Conservation (phyloP, 1,140 invertebrate species). For the Phortica variegata region DNA sequence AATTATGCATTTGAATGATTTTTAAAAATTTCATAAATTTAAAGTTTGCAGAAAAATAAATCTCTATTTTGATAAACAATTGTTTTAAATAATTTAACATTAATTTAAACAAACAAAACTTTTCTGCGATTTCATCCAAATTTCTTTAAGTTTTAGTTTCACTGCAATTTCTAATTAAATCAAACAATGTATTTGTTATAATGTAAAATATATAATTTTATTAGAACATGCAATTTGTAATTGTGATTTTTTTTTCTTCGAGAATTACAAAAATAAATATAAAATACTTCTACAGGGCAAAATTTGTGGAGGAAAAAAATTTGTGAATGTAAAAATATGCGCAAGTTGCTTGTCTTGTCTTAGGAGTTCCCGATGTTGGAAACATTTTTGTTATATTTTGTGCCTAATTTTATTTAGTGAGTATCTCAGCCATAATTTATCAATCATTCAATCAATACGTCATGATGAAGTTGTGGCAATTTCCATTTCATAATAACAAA, state of each 20-base stretch:
- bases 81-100: not conserved
- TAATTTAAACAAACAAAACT: not conserved
- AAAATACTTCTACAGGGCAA: slow-evolving; percentile 48
- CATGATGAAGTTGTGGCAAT: too few species aligned
- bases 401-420: slow-evolving; percentile 1
- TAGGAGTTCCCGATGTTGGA: slow-evolving; percentile 16
- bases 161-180: not conserved
- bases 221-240: slow-evolving; percentile 40
- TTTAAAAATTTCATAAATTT: not conserved
- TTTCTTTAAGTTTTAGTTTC: not conserved
- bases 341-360: slow-evolving; percentile 27
- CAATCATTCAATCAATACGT: too few species aligned
- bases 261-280: slow-evolving; percentile 53
- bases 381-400: slow-evolving; percentile 1
- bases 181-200: not conserved
- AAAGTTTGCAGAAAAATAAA: not conserved
- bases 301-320: slow-evolving; percentile 16
- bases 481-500: too few species aligned
- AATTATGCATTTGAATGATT: too few species aligned
- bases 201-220: not conserved
- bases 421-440: slow-evolving; percentile 4
- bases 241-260: slow-evolving; percentile 27
- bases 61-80: not conserved
- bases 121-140: not conserved
- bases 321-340: slow-evolving; percentile 26